Base-by-base conservation (phyloP, 2,888 invertebrate genomes). In the Branchipolynoe longqiensis region DNA sequence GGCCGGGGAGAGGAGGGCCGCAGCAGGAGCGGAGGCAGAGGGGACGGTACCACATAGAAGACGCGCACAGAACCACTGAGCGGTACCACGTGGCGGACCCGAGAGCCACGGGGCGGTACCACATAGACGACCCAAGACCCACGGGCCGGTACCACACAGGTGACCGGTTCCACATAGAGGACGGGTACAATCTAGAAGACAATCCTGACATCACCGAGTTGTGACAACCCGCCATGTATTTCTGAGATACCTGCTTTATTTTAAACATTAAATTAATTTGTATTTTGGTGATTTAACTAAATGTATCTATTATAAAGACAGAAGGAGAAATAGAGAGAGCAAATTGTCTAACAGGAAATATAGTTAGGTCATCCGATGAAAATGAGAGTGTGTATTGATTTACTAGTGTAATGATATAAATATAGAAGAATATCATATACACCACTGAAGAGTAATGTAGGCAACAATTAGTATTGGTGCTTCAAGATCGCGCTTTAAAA, bases 201-300 rank as follows among this genome's bases (percentile, higher is more conserved):
- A 33, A 48, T n/a, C 78, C 78, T 6, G 48, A 78, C 28, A 78
- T 78, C 78, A 78, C 78, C 22, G 78, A 78, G 54, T 78, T 78
- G 31, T 78, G 78, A 78, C 78, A 78, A 78, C 78, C 78, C 78
- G 78, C 78, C 78, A 78, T 78, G 78, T 78, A 78, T 78, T 78
- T 78, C 78, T 78, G 54, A 78, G 78, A 78, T 78, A 78, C 78
- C 78, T 78, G 78, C 28, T 54, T 25, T 33, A 48, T 33, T 48
- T 12, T 8, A 48, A 48, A 12, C 48, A 48, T 18, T 48, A 18
- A 8, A 8, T 12, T 18, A 18, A 48, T 48, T 12, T 48, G 8
- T 12, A 48, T 48, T 12, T 48, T 48, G 18, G 8, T 18, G 18
- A 48, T 48, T 48, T 48, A 8, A 48, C 8, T 48, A 48, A 12